These are phyloP conservation scores for Acrobasis consociella DNA, from an alignment of 2,888 invertebrate genomes.

Conservation along the genomic window DNA sequence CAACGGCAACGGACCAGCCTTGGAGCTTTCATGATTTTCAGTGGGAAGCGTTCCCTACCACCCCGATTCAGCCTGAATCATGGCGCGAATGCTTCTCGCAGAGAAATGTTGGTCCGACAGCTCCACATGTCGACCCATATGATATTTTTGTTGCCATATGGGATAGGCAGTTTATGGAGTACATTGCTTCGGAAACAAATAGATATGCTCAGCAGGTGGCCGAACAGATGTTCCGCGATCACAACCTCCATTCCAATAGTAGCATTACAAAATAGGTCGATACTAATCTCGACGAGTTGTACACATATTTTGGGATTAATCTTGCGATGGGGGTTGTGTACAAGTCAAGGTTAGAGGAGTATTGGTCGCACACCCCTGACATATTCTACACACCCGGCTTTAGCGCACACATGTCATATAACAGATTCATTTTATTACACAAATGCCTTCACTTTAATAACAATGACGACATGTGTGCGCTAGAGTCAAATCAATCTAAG, in stretches of 20 bases:
- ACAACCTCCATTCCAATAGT: not conserved
- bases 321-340: not conserved
- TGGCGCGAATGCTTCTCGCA: not conserved
- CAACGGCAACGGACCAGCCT: not conserved
- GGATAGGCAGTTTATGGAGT: slow-evolving; percentile 3
- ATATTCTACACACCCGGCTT: not conserved
- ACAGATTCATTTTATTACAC: not conserved
- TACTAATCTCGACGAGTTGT: not conserved
- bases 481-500: slow-evolving; percentile 2
- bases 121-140: not conserved
- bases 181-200: not conserved
- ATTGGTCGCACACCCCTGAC: not conserved
- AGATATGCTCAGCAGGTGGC: not conserved
- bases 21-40: not conserved
- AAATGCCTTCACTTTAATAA: not conserved
- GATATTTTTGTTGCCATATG: not conserved
- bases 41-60: not conserved
- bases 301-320: not conserved
- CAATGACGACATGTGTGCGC: not conserved
- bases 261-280: not conserved
- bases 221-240: not conserved
- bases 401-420: not conserved
- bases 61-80: not conserved
- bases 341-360: not conserved
- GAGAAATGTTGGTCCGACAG: not conserved